Evolutionary conservation across 1,140 invertebrate genomes (phyloP).

Genomic region (Melipona quadrifasciata): DNA sequence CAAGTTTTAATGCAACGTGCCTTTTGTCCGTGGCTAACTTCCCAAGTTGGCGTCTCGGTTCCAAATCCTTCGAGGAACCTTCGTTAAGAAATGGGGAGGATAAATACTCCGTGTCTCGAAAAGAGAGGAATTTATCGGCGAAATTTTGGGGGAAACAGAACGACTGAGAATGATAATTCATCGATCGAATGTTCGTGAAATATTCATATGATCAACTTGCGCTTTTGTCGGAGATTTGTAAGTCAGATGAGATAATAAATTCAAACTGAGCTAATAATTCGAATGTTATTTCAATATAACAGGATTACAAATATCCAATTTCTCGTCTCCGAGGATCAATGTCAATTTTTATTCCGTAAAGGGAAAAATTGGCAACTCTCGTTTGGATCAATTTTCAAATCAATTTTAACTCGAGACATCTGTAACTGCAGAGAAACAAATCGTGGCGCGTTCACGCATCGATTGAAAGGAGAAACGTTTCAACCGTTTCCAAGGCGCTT

Average conservation of each 20-base stretch:
- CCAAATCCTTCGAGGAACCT: background rate
- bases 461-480: background rate
- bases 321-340: background rate
- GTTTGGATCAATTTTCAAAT: background rate
- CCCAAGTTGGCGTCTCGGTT: background rate
- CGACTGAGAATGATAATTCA: background rate
- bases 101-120: background rate
- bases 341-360: no score
- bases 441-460: background rate
- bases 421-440: background rate
- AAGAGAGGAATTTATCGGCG: background rate
- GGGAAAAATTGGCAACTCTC: background rate
- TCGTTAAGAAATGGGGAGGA: background rate
- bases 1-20: background rate
- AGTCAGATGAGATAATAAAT: no score
- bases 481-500: background rate
- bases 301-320: background rate
- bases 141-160: background rate
- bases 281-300: no score
- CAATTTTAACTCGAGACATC: no score
- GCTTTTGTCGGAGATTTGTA: no score
- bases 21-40: background rate
- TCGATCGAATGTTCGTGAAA: no score
- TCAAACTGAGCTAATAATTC: no score
- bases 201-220: no score